These are phyloP conservation scores for Oryzias dopingdopingensis DNA, from an alignment of 2,797 vertebrate genomes.

Conservation along the genomic window DNA sequence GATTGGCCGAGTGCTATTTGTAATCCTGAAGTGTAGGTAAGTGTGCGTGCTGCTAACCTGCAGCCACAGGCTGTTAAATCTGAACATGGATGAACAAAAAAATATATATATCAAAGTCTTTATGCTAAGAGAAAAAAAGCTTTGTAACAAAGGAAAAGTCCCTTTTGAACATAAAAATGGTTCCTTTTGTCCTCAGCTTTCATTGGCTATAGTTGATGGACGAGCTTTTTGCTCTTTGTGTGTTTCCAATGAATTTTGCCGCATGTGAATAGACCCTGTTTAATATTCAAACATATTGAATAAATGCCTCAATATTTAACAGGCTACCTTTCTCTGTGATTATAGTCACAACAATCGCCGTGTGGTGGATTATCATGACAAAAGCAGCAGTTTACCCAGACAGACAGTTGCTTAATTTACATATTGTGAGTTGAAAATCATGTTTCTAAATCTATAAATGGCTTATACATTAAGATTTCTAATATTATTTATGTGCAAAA, in stretches of 20 bases:
- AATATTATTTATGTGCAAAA: too few species aligned
- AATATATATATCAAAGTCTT: constrained; percentile 63
- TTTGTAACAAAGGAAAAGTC: constrained; percentile 48
- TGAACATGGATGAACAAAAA: constrained; percentile 38
- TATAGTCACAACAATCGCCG: constrained; percentile 46
- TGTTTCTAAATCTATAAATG: constrained; percentile 14
- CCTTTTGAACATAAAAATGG: constrained; percentile 55
- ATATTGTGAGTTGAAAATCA: constrained; percentile 6
- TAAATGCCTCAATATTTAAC: constrained; percentile 58
- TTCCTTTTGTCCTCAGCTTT: constrained; percentile 62
- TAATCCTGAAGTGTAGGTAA: constrained; percentile 3
- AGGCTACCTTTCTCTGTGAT: constrained; percentile 51
- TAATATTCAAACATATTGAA: constrained; percentile 47
- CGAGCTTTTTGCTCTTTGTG: constrained; percentile 54
- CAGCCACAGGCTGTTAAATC: constrained; percentile 50
- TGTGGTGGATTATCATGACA: constrained; percentile 50
- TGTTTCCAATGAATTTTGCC: constrained; percentile 51
- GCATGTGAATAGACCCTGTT: constrained; percentile 56
- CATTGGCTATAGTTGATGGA: constrained; percentile 45
- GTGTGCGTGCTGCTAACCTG: constrained; percentile 18
- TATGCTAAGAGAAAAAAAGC: constrained; percentile 47
- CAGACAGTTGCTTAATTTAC: constrained; percentile 10
- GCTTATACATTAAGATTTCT: constrained; percentile 1
- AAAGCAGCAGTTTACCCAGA: constrained; percentile 41
- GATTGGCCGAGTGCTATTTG: constrained; percentile 15